Base-by-base conservation (phyloP, 2,113 vertebrate species). In the Pteropus alecto region DNA sequence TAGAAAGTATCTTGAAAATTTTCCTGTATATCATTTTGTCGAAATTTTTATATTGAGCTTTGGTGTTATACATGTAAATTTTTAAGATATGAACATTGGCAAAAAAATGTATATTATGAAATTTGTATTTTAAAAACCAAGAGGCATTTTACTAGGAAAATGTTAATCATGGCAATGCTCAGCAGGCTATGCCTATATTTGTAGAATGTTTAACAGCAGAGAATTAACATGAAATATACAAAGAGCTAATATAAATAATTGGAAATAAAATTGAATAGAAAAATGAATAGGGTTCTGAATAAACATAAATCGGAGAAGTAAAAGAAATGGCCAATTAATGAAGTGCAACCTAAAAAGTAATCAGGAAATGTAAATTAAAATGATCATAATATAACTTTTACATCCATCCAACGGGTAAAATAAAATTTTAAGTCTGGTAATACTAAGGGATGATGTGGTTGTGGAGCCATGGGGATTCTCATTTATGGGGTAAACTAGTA, bases 81-180 rank as follows among this genome's bases (percentile, higher is more conserved):
- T 89, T 93, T 84, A 7, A 14, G 67, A 38, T 15, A 10, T 84
- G 48, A 74, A 63, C 21, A n/a, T n/a, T 56, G 56, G 30, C n/a
- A 26, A 65, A 85, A 87, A 87, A 58, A 12, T 54, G 38, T 30
- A 5, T 30, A 28, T 14, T 43, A 43, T 35, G n/a, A 90, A 87
- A 77, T 87, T 77, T 95, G 61, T 12, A 81, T 71, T 95, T 79
- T 33, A 33, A 95, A 93, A 95, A 21, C n/a, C 6, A 82, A 56
- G 35, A 58, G 41, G 22, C 30, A 74, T 79, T 86, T 82, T 83
- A 68, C 12, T 26, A 58, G 26, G 24, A 74, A 96, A 77, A n/a
- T 73, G 12, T 76, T 76, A 48, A 43, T 71, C n/a, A 21, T 12
- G 26, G 14, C 30, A 46, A 61, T 28, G 88, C n/a, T 79, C 22